Conservation (phyloP, 2,888 invertebrate genomes). For the Tetanocera ferruginea region DNA sequence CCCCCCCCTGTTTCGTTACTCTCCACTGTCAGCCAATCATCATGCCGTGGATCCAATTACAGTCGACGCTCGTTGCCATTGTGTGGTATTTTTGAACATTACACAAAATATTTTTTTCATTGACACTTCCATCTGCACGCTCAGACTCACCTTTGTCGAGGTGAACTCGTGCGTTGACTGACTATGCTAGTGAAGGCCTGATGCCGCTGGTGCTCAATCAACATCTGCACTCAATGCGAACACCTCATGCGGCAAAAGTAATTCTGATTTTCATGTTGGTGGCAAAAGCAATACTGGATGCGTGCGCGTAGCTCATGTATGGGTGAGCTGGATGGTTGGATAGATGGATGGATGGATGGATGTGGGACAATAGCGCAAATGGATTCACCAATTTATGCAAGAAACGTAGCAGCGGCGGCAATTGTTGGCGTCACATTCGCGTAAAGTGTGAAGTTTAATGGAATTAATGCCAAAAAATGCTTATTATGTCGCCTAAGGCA, state of each 20-base stretch:
- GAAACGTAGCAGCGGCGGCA: conserved; percentile 5
- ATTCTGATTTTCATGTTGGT: conserved; percentile 1
- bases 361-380: conserved; percentile 16
- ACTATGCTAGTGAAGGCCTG: not conserved
- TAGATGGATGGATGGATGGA: not conserved
- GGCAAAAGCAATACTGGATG: not conserved
- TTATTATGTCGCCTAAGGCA: not conserved
- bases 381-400: conserved; percentile 25
- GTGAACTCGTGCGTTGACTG: conserved; percentile 5
- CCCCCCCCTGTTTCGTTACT: not conserved
- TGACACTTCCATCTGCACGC: not conserved
- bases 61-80: conserved; percentile 15
- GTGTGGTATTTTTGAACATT: conserved; percentile 27
- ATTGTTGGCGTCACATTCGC: conserved; percentile 15
- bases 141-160: not conserved
- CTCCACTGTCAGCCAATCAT: not conserved
- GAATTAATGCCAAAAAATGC: conserved; percentile 15
- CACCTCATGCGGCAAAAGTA: conserved; percentile 29
- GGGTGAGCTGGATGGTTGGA: not conserved
- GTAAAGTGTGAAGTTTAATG: conserved; percentile 9
- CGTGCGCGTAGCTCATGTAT: not conserved
- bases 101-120: conserved; percentile 5
- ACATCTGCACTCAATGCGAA: conserved; percentile 7
- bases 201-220: conserved; percentile 17
- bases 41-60: conserved; percentile 28